Evolutionary conservation across 2,888 invertebrate species (phyloP).

Genomic region (Pomacea canaliculata): DNA sequence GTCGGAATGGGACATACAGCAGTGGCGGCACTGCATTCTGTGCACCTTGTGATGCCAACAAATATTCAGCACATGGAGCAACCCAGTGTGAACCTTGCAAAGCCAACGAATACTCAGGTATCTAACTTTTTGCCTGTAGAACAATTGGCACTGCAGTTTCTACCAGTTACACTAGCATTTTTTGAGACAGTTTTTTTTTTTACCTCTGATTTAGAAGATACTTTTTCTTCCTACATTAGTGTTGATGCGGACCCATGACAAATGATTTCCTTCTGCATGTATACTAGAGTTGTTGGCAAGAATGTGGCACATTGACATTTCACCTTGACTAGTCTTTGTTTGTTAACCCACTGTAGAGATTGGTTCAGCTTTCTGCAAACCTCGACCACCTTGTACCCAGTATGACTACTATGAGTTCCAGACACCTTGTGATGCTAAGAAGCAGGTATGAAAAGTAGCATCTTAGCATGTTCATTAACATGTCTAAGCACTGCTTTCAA

Average conservation of each 20-base stretch:
- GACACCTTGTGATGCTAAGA: slow-evolving; percentile 71
- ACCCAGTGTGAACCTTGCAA: slow-evolving; percentile 71
- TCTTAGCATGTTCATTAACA: background rate
- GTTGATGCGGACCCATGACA: no score
- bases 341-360: slow-evolving; percentile 49
- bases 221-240: no score
- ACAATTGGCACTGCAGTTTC: no score
- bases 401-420: slow-evolving; percentile 72
- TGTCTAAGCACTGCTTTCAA: background rate
- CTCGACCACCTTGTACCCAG: slow-evolving; percentile 71
- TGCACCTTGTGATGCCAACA: slow-evolving; percentile 71
- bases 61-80: slow-evolving; percentile 70
- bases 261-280: no score
- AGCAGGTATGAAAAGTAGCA: slow-evolving; percentile 58
- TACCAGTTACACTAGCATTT: no score
- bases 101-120: slow-evolving; percentile 66
- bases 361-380: slow-evolving; percentile 71
- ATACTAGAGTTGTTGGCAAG: no score
- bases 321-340: no score
- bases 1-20: slow-evolving; percentile 71
- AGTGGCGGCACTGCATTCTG: slow-evolving; percentile 67
- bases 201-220: no score
- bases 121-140: slow-evolving; percentile 1
- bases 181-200: no score
- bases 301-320: no score